phyloP scores from a whole-genome alignment of 2,797 vertebrate species.

The Remorina albescens region DNA sequence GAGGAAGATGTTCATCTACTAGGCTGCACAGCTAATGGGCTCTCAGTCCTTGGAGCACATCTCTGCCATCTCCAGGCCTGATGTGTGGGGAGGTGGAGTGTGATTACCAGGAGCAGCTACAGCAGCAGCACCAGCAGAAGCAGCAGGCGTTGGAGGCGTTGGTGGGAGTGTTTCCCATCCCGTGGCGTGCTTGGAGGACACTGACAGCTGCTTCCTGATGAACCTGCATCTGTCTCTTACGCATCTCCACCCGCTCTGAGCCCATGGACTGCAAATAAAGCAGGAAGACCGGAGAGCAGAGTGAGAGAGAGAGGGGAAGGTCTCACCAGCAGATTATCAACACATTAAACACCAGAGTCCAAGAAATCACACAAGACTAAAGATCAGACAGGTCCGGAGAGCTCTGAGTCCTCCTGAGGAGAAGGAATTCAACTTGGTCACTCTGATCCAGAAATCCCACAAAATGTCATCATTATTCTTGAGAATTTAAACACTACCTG shows the following conservation, averaged over 20 bases:
- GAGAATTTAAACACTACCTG: background rate
- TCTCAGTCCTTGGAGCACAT: background rate
- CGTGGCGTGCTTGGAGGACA: slow-evolving; percentile 80
- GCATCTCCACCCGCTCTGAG: slow-evolving; percentile 85
- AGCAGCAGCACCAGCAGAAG: slow-evolving; percentile 99
- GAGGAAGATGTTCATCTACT: background rate
- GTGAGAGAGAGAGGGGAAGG: background rate
- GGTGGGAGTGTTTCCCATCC: slow-evolving; percentile 80
- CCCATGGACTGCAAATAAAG: slow-evolving; percentile 81
- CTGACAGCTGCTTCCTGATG: slow-evolving; percentile 85
- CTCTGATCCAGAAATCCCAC: background rate
- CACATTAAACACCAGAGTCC: slow-evolving; percentile 38
- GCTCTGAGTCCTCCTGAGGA: background rate
- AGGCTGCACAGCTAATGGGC: background rate
- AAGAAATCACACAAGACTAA: slow-evolving; percentile 41
- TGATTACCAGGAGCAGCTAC: slow-evolving; percentile 97
- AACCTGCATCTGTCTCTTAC: slow-evolving; percentile 88
- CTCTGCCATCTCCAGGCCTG: slow-evolving; percentile 16
- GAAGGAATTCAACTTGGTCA: background rate
- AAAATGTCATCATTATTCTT: background rate
- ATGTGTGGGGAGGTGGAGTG: slow-evolving; percentile 41
- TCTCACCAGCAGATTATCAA: slow-evolving; percentile 33
- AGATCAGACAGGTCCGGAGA: slow-evolving; percentile 23
- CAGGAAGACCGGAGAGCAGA: slow-evolving; percentile 10
- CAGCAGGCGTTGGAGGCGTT: slow-evolving; percentile 94